Evolutionary conservation across 2,113 vertebrate species (phyloP).

Genomic region (Colius striatus): DNA sequence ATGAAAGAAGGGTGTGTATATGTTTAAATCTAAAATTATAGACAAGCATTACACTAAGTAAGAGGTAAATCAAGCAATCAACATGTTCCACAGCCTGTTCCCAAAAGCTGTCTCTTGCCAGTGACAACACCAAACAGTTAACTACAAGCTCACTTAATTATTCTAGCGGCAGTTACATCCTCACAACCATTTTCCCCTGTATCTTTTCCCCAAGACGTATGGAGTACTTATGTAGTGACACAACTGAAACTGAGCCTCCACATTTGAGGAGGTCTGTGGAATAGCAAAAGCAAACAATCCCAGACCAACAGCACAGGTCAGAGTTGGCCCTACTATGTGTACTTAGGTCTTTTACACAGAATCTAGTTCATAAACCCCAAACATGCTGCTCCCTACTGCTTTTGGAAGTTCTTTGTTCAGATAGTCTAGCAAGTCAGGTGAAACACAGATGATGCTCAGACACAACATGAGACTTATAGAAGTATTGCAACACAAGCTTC

Average conservation of each 20-base stretch:
- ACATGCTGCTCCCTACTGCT: accelerated
- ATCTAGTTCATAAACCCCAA: background rate
- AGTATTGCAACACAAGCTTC: background rate
- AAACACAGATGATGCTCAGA: background rate
- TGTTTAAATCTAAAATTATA: background rate
- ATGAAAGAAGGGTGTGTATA: background rate
- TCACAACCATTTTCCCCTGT: background rate
- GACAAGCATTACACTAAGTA: background rate
- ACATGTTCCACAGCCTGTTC: background rate
- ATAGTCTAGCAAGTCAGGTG: background rate
- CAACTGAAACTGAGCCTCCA: background rate
- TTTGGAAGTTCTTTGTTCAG: background rate
- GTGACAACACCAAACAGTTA: background rate
- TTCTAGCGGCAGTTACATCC: background rate
- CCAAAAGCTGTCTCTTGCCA: background rate
- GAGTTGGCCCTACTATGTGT: background rate
- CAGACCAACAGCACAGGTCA: background rate
- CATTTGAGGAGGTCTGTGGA: background rate
- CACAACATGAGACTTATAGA: background rate
- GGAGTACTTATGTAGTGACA: background rate
- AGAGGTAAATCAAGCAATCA: background rate
- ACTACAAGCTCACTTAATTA: background rate
- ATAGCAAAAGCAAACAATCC: background rate
- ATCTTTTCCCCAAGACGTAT: background rate
- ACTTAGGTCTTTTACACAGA: background rate